Evolutionary conservation across 2,888 invertebrate genomes (phyloP).

Genomic region (Cosmia pyralina): DNA sequence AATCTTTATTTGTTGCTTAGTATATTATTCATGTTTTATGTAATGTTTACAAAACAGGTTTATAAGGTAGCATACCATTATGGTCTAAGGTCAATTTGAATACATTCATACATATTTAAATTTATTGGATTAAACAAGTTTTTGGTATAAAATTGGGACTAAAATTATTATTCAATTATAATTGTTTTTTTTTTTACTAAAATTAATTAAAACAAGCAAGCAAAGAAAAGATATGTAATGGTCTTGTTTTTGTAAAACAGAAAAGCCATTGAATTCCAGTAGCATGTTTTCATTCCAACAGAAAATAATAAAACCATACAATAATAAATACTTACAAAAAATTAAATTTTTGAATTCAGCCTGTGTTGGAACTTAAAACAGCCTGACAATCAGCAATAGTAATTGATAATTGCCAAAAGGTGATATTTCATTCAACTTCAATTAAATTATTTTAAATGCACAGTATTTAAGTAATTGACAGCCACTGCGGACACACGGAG

Average conservation of each 20-base stretch:
- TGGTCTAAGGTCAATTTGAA: conserved; percentile 25
- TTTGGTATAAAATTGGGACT: background rate
- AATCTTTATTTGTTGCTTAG: background rate
- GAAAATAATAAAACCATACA: background rate
- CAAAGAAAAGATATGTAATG: background rate
- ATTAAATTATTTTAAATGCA: background rate
- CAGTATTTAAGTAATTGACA: background rate
- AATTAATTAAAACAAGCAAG: background rate
- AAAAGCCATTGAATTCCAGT: background rate
- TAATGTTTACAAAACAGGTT: conserved; percentile 40
- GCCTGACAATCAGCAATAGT: background rate
- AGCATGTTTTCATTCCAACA: background rate
- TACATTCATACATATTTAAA: conserved; percentile 16
- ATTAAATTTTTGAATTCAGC: background rate
- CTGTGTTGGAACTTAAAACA: background rate
- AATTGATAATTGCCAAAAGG: background rate
- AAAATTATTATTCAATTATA: no score
- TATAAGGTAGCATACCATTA: conserved; percentile 12
- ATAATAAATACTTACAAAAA: no score
- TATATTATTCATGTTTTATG: conserved; percentile 4
- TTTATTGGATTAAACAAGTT: conserved; percentile 8
- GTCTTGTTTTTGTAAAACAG: background rate
- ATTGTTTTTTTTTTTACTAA: no score
- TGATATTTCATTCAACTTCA: background rate
- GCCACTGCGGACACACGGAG: no score